Evolutionary conservation across 1,140 invertebrate species (phyloP), one percentile per base, ranked within the genome.

Genomic region (Metopolophium dirhodum): DNA sequence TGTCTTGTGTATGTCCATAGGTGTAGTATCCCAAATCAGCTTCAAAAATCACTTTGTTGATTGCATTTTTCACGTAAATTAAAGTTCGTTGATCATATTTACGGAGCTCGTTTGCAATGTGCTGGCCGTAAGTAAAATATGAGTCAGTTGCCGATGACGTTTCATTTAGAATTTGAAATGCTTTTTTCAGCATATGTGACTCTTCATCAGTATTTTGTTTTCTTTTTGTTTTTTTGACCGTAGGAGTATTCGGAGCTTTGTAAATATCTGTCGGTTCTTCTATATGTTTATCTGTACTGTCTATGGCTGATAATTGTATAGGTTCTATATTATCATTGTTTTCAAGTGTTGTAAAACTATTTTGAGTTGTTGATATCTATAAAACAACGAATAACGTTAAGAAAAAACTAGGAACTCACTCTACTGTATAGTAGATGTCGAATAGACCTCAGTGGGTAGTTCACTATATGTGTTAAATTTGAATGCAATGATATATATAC

Each of bases 21-120:
- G n/a, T n/a, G n/a, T n/a, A n/a, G n/a, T n/a, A n/a, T n/a, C n/a
- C n/a, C n/a, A n/a, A n/a, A n/a, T n/a, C n/a, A n/a, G n/a, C n/a
- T n/a, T n/a, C n/a, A n/a, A n/a, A n/a, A n/a, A n/a, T n/a, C n/a
- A n/a, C n/a, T n/a, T n/a, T n/a, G n/a, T n/a, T n/a, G n/a, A n/a
- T n/a, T n/a, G n/a, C n/a, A n/a, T n/a, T n/a, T n/a, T n/a, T 83
- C 35, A 92, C 90, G 35, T 82, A 77, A 77, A 61, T 68, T 47
- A 91, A 47, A 82, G 68, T 92, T 47, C 45, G 90, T 82, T 77
- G 54, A 82, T 92, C 90, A 61, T 77, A 77, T 61, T 92, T 61
- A 77, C 61, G 35, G 54, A 92, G 61, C 49, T 92, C 90, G 61
- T 92, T 92, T 18, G 68, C 90, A 18, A 93, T 85, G 77, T 93